A percentile compares a stretch with the other conserved stretches of the same genome.
These are phyloP conservation scores for Heteromyza rotundicornis DNA, from an alignment of 2,888 invertebrate species.

Conservation along the genomic window DNA sequence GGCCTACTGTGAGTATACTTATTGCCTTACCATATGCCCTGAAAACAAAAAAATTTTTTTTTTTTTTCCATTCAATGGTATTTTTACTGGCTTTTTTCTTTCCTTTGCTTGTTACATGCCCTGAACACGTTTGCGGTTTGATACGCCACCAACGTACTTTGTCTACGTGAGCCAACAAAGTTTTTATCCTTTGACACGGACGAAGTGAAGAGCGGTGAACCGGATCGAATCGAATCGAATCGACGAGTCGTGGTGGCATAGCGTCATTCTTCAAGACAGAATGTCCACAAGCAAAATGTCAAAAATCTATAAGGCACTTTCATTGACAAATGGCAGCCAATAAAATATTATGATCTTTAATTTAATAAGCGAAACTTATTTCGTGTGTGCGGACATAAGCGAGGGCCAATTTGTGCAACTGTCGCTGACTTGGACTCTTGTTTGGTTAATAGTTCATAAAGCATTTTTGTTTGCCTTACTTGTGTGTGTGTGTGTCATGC, in stretches of 20 bases:
- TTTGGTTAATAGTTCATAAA: neutral
- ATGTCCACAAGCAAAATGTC: neutral
- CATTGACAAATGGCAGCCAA: constrained; percentile 29
- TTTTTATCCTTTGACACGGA: neutral
- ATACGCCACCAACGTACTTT: neutral
- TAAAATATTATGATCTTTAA: constrained; percentile 30
- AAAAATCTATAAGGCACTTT: constrained; percentile 1
- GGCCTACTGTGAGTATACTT: too few species aligned
- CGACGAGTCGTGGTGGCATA: too few species aligned
- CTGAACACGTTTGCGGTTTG: constrained; percentile 15
- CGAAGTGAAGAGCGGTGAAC: too few species aligned
- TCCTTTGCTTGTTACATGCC: neutral
- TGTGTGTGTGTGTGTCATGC: too few species aligned
- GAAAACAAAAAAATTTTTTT: neutral
- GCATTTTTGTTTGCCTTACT: too few species aligned
- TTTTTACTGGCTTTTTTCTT: neutral
- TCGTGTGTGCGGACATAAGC: neutral
- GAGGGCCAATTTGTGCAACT: neutral
- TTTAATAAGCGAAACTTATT: constrained; percentile 26
- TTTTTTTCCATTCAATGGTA: neutral
- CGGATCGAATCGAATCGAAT: too few species aligned
- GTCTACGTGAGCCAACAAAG: neutral
- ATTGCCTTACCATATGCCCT: neutral
- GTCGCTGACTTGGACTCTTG: neutral
- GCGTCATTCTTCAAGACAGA: too few species aligned